A percentile compares a stretch with the other conserved stretches of the same genome.
Evolutionary conservation across 2,888 invertebrate genomes (phyloP).

Genomic region (Acronicta aceris): DNA sequence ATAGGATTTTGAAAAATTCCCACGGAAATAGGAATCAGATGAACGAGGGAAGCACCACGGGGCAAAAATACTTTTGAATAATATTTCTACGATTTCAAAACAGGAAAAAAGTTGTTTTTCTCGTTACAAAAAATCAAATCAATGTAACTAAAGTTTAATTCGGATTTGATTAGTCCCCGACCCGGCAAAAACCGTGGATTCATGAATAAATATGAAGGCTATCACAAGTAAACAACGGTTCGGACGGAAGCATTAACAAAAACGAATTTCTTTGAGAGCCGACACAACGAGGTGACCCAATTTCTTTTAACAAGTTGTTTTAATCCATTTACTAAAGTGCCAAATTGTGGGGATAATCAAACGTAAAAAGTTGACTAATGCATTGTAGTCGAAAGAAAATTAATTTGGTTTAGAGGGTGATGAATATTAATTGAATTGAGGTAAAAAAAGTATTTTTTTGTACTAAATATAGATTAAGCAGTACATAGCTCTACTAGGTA

Average conservation of each 20-base stretch:
- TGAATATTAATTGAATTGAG: slow-evolving; percentile 31
- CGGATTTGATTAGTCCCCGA: slow-evolving; percentile 50
- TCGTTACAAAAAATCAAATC: slow-evolving; percentile 41
- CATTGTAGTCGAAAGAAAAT: slow-evolving; percentile 28
- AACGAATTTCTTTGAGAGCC: slow-evolving; percentile 53
- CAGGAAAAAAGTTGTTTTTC: slow-evolving; percentile 33
- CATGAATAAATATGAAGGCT: slow-evolving; percentile 67
- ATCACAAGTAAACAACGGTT: slow-evolving; percentile 58
- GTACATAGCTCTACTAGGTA: no score
- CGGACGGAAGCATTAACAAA: slow-evolving; percentile 61
- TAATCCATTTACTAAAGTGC: slow-evolving; percentile 75
- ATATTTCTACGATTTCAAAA: slow-evolving; percentile 1
- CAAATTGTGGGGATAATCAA: slow-evolving; percentile 70
- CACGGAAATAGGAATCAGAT: no score
- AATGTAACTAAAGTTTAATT: slow-evolving; percentile 48
- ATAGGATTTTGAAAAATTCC: no score
- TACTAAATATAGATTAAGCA: neutral
- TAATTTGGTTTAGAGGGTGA: slow-evolving; percentile 30
- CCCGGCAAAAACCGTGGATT: slow-evolving; percentile 42
- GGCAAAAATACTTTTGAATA: no score
- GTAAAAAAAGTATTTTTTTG: neutral
- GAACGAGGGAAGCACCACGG: no score
- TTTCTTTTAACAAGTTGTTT: slow-evolving; percentile 76
- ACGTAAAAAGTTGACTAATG: slow-evolving; percentile 53
- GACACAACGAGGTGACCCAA: slow-evolving; percentile 62